Percentiles rank a stretch among this genome's conserved stretches.
Conservation (phyloP, 1,140 invertebrate genomes). For the Geopemphigus sp. region DNA sequence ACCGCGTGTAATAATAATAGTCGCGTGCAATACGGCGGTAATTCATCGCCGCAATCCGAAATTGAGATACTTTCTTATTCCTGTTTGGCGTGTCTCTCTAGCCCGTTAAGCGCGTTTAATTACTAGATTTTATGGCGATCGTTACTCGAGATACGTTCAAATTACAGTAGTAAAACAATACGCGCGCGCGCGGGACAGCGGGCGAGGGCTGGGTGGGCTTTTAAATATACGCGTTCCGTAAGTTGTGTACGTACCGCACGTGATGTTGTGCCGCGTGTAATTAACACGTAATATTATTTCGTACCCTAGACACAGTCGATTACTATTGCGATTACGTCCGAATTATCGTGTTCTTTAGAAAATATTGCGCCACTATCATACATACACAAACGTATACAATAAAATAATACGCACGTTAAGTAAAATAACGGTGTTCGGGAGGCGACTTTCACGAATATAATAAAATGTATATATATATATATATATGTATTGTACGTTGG, state of each 20-base stretch:
- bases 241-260: conserved; percentile 13
- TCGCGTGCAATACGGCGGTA: not conserved
- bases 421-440: not conserved
- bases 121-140: conserved; percentile 39
- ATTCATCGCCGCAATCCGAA: conserved; percentile 4
- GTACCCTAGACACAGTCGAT: not conserved
- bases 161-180: conserved; percentile 37
- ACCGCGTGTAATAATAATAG: too few relatives aligned
- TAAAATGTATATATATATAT: too few relatives aligned
- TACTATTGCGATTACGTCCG: conserved; percentile 17
- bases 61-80: conserved; percentile 23
- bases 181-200: too few relatives aligned
- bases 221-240: conserved; percentile 10
- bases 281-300: conserved; percentile 38
- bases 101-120: conserved; percentile 14
- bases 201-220: too few relatives aligned
- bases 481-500: too few relatives aligned
- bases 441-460: not conserved
- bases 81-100: not conserved
- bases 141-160: not conserved
- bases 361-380: not conserved
- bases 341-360: conserved; percentile 12
- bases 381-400: not conserved
- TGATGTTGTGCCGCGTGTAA: conserved; percentile 17
- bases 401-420: not conserved